Evolutionary conservation across 2,113 vertebrate species (phyloP), one percentile per base, ranked within the genome.

Genomic region (Cinclus mexicanus): DNA sequence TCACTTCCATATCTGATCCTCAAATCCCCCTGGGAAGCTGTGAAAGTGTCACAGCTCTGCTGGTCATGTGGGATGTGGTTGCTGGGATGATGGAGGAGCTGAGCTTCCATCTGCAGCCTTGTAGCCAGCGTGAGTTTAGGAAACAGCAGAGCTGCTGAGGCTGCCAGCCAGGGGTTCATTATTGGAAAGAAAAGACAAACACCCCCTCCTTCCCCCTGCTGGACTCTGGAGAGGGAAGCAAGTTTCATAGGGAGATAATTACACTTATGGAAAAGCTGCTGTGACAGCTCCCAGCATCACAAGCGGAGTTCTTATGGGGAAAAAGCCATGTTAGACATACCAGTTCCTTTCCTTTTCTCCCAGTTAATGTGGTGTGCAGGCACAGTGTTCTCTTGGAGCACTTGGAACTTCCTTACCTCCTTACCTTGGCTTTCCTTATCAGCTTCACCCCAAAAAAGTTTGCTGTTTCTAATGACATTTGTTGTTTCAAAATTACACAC

Each of bases 181-280:
- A 41, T 3, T 57, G 71, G 75, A 46, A 69, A n/a, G 84, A 79
- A 63, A 87, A 86, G 67, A n/a, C 46, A 31, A 69, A 47, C 50
- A 50, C 4, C 29, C 41, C 9, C 23, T 59, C 35, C 42, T 47
- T 61, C 31, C 47, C 14, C 33, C 1, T 0, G 3, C 1, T 1
- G 17, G 8, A 4, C 70, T 82, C 82, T 60, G 67, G 59, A 83
- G 88, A 74, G 47, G 75, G 56, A 77, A 88, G 67, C 31, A 28
- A 55, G 63, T 67, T 92, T 80, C 71, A 25, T 10, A 50, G 63
- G 79, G 88, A 92, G 79, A 50, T 93, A 80, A 83, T 95, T 83
- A 31, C 0, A 4, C 79, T 83, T 2, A 78, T 94, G 93, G 87
- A 76, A 93, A 81, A 95, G 82, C 61, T 87, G 72, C 92, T 86